These are phyloP conservation scores for Lacerta bilineata DNA, from an alignment of 2,797 vertebrate genomes.

Conservation along the genomic window DNA sequence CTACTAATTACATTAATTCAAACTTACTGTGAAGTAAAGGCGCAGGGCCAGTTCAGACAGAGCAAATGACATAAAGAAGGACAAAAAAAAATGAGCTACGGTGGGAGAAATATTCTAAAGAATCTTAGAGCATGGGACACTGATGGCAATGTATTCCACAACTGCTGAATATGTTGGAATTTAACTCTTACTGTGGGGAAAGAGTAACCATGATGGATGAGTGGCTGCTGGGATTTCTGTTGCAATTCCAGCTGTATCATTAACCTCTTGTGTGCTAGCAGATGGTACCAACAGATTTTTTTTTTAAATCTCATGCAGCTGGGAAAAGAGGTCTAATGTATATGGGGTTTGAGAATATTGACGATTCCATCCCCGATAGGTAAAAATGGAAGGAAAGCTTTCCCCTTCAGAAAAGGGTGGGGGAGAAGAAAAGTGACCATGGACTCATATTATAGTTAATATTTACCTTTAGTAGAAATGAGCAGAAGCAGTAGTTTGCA, in stretches of 20 bases:
- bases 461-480: neutral
- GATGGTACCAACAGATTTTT: neutral
- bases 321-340: neutral
- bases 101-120: neutral
- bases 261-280: neutral
- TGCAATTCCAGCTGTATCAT: neutral
- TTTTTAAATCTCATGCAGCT: neutral
- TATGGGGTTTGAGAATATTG: neutral
- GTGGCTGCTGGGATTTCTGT: neutral
- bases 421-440: neutral
- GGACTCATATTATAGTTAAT: neutral
- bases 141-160: neutral
- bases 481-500: neutral
- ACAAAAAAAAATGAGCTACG: neutral
- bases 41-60: neutral
- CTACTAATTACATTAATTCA: constrained; percentile 75
- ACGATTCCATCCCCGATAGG: neutral
- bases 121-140: neutral
- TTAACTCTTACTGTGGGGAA: neutral
- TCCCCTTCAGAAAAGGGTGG: neutral
- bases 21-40: constrained; percentile 45
- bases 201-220: neutral
- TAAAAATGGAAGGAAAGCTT: neutral
- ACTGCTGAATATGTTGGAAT: neutral
- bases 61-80: neutral